phyloP scores from a whole-genome alignment of 2,113 vertebrate species.

The Oryzias javanicus region DNA sequence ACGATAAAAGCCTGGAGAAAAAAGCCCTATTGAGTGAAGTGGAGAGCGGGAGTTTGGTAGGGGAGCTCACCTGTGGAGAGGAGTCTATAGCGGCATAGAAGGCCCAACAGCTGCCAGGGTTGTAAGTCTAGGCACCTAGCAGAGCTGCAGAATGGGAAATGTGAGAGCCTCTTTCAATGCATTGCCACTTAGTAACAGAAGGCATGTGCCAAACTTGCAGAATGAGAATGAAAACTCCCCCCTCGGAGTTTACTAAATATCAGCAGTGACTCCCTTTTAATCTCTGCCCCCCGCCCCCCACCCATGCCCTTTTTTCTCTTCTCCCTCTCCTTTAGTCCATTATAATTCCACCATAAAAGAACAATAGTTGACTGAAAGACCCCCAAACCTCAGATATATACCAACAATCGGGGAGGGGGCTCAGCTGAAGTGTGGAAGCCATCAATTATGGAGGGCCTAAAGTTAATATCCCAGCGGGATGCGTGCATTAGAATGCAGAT shows the following conservation, averaged over 20 bases:
- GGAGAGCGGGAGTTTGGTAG: conserved; percentile 75
- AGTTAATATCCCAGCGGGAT: conserved; percentile 82
- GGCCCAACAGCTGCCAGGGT: conserved; percentile 84
- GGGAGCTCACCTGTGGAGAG: conserved; percentile 83
- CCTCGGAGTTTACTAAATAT: conserved; percentile 75
- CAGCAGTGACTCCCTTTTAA: conserved; percentile 70
- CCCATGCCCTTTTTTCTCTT: conserved; percentile 25
- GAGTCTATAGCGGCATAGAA: conserved; percentile 79
- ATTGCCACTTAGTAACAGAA: conserved; percentile 86
- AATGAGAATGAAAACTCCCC: conserved; percentile 80
- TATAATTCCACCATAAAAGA: conserved; percentile 77
- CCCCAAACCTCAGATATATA: conserved; percentile 76
- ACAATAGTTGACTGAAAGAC: conserved; percentile 76
- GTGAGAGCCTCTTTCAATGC: conserved; percentile 75
- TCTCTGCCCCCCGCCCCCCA: conserved; percentile 33
- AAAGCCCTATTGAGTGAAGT: conserved; percentile 76
- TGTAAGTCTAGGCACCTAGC: conserved; percentile 82
- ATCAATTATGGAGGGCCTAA: conserved; percentile 79
- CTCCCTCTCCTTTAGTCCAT: conserved; percentile 65
- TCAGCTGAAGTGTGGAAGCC: conserved; percentile 81
- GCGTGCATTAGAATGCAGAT: conserved; percentile 80
- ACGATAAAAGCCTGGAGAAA: conserved; percentile 67
- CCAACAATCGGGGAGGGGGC: conserved; percentile 68
- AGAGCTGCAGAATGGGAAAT: conserved; percentile 79
- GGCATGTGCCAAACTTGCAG: conserved; percentile 85